Conservation (phyloP, 2,113 vertebrate genomes). For the Brachypodius melanocephalos region DNA sequence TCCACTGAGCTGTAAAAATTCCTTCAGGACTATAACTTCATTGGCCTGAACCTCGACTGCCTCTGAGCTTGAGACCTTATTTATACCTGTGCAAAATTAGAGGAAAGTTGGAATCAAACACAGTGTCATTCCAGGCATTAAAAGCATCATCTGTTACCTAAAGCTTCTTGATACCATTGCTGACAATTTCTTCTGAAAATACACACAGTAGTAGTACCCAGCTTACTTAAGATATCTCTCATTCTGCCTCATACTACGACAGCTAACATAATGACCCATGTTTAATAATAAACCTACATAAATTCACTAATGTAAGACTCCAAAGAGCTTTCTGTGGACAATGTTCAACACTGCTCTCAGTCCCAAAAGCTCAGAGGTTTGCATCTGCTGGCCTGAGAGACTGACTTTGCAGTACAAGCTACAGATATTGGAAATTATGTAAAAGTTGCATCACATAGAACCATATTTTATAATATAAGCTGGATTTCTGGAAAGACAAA, state of each 20-base stretch:
- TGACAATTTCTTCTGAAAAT: not conserved
- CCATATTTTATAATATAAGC: not conserved
- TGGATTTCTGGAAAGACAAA: not conserved
- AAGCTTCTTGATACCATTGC: not conserved
- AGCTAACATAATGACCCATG: not conserved
- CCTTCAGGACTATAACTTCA: not conserved
- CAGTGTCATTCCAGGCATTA: not conserved
- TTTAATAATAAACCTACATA: not conserved
- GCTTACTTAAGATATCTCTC: not conserved
- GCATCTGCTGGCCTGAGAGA: not conserved
- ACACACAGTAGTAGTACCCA: not conserved
- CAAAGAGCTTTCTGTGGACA: not conserved
- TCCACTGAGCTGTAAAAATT: not conserved
- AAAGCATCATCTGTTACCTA: not conserved
- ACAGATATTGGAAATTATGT: not conserved
- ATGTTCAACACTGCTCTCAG: not conserved
- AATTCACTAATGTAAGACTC: not conserved
- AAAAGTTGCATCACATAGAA: not conserved
- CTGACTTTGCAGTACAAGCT: not conserved
- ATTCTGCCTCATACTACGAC: not conserved
- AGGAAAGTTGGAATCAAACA: not conserved
- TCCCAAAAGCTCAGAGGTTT: not conserved
- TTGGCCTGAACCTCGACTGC: not conserved
- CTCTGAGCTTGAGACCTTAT: not conserved
- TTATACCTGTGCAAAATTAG: not conserved